phyloP scores from a whole-genome alignment of 2,113 vertebrate genomes.

The Chlorodrepanis virens region DNA sequence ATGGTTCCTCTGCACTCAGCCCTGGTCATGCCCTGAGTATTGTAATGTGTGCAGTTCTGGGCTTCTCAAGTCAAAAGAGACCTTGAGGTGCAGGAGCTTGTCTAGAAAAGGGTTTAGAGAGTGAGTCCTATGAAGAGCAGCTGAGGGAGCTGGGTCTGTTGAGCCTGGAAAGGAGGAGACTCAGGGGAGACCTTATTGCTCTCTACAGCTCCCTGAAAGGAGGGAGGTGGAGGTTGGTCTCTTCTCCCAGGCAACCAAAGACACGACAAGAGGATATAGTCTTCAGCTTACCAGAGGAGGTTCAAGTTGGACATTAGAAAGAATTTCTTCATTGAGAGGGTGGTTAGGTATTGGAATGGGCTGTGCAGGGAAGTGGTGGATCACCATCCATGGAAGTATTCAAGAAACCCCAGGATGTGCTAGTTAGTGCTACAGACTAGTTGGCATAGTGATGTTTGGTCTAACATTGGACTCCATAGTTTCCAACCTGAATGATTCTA shows the following conservation, averaged over 20 bases:
- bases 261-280: neutral
- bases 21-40: neutral
- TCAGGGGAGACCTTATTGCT: neutral
- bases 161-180: neutral
- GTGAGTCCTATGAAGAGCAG: neutral
- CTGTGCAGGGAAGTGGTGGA: neutral
- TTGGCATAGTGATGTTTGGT: rapidly evolving
- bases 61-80: neutral
- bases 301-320: neutral
- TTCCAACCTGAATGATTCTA: neutral
- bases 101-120: neutral
- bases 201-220: neutral
- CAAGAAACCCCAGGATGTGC: neutral
- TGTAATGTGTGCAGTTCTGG: neutral
- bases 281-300: neutral
- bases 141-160: neutral
- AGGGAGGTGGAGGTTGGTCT: neutral
- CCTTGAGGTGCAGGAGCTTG: neutral
- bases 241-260: neutral
- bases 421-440: neutral
- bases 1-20: neutral
- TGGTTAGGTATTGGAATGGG: neutral
- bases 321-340: neutral
- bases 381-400: neutral
- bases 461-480: rapidly evolving